Base-by-base conservation (phyloP, 2,888 invertebrate species). In the Diaperis boleti region DNA sequence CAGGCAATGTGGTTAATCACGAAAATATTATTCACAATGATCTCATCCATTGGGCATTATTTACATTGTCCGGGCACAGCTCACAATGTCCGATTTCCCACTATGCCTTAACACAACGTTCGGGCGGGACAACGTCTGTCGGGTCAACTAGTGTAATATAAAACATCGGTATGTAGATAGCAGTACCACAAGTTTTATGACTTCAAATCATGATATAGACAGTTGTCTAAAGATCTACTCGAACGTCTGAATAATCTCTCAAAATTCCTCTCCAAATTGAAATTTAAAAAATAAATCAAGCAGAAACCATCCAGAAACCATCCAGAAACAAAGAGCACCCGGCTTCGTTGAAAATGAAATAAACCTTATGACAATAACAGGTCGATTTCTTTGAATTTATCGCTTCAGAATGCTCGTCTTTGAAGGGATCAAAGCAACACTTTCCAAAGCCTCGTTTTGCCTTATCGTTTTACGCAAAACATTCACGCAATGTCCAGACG, bases 361-460 rank as follows among this genome's bases (percentile, higher is more conserved):
- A 54, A 57, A 57, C 47, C 45, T 47, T 45, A 57, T 57, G 57
- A 57, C 57, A 57, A 57, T 57, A 57, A 37, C 57, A 57, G 57
- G 57, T 57, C 37, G 57, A 45, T 37, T 44, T 44, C 57, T 57
- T 57, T 57, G 47, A 45, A 57, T 57, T 57, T 57, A 57, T 57
- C 37, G 37, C 47, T 13, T 15, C 14, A 26, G 57, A 57, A 57
- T 54, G 41, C 37, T 45, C 44, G 5, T 17, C 15, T 57, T 33
- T 35, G 44, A 45, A 57, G 17, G 41, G 57, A 57, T 57, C 57
- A 57, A 57, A 57, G 57, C 45, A 15, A 45, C 57, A 45, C 42
- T 54, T 42, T 15, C 54, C 54, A 54, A 17, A 54, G 41, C 39
- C 20, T 39, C 37, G 5, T 15, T 15, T 11, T 42, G 35, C 6